Base-by-base conservation (phyloP, 1,140 invertebrate species). In the Steinernema khuongi region DNA sequence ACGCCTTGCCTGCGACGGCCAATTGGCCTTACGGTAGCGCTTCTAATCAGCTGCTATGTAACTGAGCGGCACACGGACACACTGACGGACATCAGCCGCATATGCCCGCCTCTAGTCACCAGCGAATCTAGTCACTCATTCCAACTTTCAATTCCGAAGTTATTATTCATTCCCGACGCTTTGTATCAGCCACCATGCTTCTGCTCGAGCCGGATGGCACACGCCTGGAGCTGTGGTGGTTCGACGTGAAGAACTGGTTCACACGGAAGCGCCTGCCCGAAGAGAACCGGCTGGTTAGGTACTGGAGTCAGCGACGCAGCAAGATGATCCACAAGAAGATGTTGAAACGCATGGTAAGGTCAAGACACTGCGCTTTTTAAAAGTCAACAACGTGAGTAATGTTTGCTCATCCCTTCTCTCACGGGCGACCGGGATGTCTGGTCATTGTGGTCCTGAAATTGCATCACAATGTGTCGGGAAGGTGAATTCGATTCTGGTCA, bases 181-280 rank as follows among this genome's bases (percentile, higher is more conserved):
- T n/a, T n/a, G n/a, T n/a, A n/a, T n/a, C n/a, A n/a, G n/a, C n/a
- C n/a, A 22, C 4, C 14, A 60, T 60, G 50, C 7, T 60, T 7
- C 50, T 60, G 50, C 26, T 60, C 14, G 50, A 60, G 22, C 50
- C 50, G 11, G 50, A 60, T 4, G 50, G 50, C 14, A 60, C 4
- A 7, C 50, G 50, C 50, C 19, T 60, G 14, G 50, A 60, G 50
- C 14, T 60, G 26, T 60, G 50, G 50, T 60, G 50, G 50, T 60
- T 17, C 50, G 50, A 60, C 50, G 7, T 60, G 50, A 60, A 60
- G 50, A 17, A 26, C 19, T 60, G 50, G 50, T 60, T 60, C 50
- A 26, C 50, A 60, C 50, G 19, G 19, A 14, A 22, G 22, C 11
- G 50, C 7, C 4, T 22, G 50, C 50, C 50, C 19, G 4, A 26